These are phyloP conservation scores for Pterocles orientalis DNA, from an alignment of 2,113 vertebrate species.

Conservation along the genomic window DNA sequence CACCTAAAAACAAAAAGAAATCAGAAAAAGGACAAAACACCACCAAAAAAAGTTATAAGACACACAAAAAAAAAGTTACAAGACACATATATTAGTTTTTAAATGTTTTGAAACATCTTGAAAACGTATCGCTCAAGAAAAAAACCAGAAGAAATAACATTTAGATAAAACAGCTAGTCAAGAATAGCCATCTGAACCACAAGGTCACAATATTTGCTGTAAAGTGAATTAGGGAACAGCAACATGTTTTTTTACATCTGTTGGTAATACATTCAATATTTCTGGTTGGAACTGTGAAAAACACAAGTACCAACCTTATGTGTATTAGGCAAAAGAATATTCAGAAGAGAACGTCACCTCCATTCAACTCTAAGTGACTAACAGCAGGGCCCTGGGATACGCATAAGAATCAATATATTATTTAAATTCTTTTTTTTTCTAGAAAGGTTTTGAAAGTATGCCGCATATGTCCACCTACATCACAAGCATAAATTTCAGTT, in stretches of 20 bases:
- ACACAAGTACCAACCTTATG: background rate
- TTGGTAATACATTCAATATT: background rate
- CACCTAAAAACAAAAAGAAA: background rate
- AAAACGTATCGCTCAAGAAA: background rate
- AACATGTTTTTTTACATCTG: background rate
- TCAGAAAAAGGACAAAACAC: background rate
- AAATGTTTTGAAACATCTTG: background rate
- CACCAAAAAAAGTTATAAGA: background rate
- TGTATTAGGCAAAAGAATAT: background rate
- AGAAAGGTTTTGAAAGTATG: background rate
- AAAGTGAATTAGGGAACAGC: background rate
- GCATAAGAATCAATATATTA: background rate
- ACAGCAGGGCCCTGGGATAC: background rate
- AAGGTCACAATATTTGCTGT: background rate
- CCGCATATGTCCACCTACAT: background rate
- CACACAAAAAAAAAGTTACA: background rate
- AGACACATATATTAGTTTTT: background rate
- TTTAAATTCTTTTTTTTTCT: background rate
- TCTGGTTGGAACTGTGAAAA: background rate
- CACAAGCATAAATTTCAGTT: background rate
- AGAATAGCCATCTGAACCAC: background rate
- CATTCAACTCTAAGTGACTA: background rate
- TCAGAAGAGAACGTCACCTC: background rate
- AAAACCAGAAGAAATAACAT: background rate
- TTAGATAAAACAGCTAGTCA: background rate